phyloP scores from a whole-genome alignment of 2,113 vertebrate species.

The Haemorhous mexicanus region DNA sequence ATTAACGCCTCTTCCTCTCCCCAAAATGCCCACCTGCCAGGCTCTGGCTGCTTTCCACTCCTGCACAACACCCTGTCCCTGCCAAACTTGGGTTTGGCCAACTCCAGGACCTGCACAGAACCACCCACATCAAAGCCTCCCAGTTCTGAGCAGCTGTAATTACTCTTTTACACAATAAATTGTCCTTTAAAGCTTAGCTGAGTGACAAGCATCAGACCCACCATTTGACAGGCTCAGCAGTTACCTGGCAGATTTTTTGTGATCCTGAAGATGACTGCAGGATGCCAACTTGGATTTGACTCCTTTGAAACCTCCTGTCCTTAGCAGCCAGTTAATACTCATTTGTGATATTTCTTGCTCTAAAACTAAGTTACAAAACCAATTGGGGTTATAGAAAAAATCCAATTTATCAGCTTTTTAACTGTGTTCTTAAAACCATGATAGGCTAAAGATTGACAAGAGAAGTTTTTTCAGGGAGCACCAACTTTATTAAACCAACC shows the following conservation, averaged over 20 bases:
- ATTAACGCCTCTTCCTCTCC: not conserved
- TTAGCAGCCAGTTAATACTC: not conserved
- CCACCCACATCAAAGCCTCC: not conserved
- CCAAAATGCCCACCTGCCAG: rapidly evolving
- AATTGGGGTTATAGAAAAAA: rapidly evolving
- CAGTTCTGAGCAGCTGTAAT: not conserved
- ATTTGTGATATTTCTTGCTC: not conserved
- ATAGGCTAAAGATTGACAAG: not conserved
- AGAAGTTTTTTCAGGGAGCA: not conserved
- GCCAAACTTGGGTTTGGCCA: not conserved
- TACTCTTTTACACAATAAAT: not conserved
- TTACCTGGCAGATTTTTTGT: not conserved
- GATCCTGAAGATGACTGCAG: not conserved
- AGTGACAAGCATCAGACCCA: not conserved
- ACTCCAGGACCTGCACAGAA: not conserved
- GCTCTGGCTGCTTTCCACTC: not conserved
- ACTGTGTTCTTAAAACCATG: not conserved
- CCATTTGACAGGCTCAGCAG: not conserved
- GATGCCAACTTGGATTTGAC: not conserved
- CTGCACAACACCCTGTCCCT: not conserved
- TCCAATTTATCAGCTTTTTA: not conserved
- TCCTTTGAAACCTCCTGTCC: not conserved
- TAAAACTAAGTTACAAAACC: not conserved
- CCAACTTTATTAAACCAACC: constrained; percentile 9
- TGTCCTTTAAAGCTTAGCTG: not conserved